Evolutionary conservation across 2,113 vertebrate genomes (phyloP).

Genomic region (Myxocyprinus asiaticus): DNA sequence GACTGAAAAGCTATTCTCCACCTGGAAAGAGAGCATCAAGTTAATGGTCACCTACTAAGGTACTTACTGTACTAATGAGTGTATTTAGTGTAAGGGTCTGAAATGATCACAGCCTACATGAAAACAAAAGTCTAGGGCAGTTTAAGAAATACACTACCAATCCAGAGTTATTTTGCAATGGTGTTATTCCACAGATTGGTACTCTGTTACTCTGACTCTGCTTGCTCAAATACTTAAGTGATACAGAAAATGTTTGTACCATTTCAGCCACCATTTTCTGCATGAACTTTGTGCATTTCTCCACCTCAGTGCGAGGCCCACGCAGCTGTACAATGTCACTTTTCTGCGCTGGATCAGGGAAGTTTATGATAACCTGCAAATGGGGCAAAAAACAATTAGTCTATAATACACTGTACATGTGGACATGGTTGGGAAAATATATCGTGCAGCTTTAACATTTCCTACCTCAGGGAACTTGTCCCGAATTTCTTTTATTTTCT

Average conservation of each 20-base stretch:
- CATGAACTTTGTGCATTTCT: conserved; percentile 98
- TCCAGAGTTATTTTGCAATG: no score
- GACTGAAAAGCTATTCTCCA: conserved; percentile 94
- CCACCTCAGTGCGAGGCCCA: conserved; percentile 94
- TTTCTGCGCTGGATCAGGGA: conserved; percentile 94
- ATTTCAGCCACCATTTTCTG: conserved; percentile 96
- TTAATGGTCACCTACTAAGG: no score
- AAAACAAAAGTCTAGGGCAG: no score
- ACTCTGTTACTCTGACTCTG: no score
- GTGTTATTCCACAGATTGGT: no score
- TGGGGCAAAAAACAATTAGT: neutral
- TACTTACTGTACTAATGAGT: no score
- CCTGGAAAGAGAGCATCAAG: conserved; percentile 66
- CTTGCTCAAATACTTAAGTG: no score
- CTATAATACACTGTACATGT: no score
- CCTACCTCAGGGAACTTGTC: conserved; percentile 96
- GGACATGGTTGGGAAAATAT: no score
- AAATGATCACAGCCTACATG: no score
- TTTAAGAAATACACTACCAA: no score
- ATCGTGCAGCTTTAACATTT: neutral
- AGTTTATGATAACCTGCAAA: conserved; percentile 95
- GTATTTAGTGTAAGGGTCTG: no score
- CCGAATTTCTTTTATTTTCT: conserved; percentile 94
- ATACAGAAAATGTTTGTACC: conserved; percentile 68
- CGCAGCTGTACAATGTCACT: conserved; percentile 97